Base-by-base conservation (phyloP, 1,140 invertebrate genomes). In the Drosophila virilis region DNA sequence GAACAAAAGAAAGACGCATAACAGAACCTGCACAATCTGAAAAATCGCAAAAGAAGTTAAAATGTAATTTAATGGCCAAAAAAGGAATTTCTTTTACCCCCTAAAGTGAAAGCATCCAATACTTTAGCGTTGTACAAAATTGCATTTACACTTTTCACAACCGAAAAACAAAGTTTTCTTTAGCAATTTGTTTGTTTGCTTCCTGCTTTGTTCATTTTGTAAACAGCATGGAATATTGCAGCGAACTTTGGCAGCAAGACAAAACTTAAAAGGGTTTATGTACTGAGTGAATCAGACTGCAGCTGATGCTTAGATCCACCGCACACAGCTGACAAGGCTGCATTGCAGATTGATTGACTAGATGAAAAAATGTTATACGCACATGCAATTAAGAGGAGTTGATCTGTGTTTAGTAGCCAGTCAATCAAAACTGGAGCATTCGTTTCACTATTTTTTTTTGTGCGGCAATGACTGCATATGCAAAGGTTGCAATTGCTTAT, bases 121-220 rank as follows among this genome's bases (percentile, higher is more conserved):
- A 69, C 48, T 59, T 33, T 33, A 55, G 54, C 65, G 58, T 64
- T 77, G 77, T 58, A 77, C 65, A 42, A 79, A 86, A 88, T 80
- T 88, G 84, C 84, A 88, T 80, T 83, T 77, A 37, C 52, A 64
- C 64, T 33, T 64, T 58, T 51, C 38, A 15, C 37, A 74, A 71
- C 54, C 40, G 46, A 54, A 74, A 71, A 80, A 80, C 77, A 77
- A 88, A 89, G 83, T 88, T 88, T 86, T 88, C 65, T 70, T 77
- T 83, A 38, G 80, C 83, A 88, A 89, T 88, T 88, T 89, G 73
- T 83, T 89, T 88, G 82, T 88, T 88, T 86, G 72, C 83, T 74
- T 77, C 73, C 89, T 88, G 80, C 72, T 83, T 46, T 73, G 59
- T 76, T 74, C 79, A 83, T 89, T 88, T 71, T 77, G 83, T 77